A percentile compares a stretch with the other conserved stretches of the same genome.
Conservation (phyloP, 64 coral and sea anemone genomes). For the Pocillopora verrucosa region DNA sequence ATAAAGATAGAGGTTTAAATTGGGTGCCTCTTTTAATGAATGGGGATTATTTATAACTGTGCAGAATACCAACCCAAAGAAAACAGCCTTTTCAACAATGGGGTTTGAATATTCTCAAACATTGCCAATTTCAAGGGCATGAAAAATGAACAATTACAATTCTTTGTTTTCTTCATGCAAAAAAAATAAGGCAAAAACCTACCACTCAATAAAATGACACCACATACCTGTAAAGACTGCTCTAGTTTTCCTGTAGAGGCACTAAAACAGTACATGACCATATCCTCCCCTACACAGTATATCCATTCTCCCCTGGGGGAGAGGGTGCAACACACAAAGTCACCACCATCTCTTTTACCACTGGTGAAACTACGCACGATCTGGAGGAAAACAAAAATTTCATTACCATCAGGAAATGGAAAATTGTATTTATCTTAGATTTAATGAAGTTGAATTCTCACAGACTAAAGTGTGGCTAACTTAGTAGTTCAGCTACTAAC, state of each 20-base stretch:
- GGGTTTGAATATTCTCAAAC: no score
- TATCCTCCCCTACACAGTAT: constrained; percentile 99
- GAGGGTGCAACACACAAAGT: constrained; percentile 84
- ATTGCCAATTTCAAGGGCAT: no score
- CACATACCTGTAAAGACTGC: constrained; percentile 88
- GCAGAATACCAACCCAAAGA: no score
- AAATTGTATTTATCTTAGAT: neutral
- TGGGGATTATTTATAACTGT: no score
- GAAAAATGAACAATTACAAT: neutral
- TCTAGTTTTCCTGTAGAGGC: constrained; percentile 94
- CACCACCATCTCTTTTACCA: constrained; percentile 97
- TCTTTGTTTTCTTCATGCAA: neutral
- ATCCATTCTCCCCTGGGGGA: constrained; percentile 98
- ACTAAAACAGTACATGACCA: constrained; percentile 98
- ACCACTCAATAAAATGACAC: no score
- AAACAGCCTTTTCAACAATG: no score
- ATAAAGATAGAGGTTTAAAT: no score
- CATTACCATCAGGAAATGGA: neutral
- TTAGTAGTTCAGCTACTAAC: no score
- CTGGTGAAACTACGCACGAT: constrained; percentile 98
- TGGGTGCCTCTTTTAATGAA: no score
- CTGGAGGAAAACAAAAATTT: constrained; percentile 34
- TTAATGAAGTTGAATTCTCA: no score
- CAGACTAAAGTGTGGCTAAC: no score
- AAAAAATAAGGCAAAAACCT: neutral